Conservation (phyloP, 2,888 invertebrate species). For the Sepiola atlantica region DNA sequence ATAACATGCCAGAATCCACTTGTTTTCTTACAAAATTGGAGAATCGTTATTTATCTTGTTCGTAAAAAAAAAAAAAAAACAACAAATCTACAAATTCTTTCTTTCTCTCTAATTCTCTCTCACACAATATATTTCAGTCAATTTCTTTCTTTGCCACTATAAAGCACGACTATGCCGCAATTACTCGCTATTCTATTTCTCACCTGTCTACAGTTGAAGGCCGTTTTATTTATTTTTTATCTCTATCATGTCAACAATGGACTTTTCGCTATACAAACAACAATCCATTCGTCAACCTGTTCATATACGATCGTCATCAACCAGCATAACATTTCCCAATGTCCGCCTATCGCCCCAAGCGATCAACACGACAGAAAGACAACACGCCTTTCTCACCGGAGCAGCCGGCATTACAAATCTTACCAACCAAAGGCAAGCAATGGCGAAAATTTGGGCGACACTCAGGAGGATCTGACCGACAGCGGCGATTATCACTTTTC, state of each 20-base stretch:
- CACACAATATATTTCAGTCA: neutral
- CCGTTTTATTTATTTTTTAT: constrained; percentile 22
- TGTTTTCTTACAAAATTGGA: neutral
- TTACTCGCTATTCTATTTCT: neutral
- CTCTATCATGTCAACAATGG: neutral
- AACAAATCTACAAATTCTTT: neutral
- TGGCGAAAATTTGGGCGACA: neutral
- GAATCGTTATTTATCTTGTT: neutral
- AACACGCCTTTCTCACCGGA: neutral
- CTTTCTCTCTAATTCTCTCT: neutral
- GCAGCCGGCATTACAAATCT: neutral
- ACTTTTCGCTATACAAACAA: neutral
- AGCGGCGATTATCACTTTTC: neutral
- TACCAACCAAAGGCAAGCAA: neutral
- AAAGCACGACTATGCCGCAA: neutral
- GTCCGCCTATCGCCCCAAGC: neutral
- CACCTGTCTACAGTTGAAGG: neutral
- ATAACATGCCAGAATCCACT: neutral
- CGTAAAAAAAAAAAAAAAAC: neutral
- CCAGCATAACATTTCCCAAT: neutral
- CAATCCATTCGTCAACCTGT: neutral
- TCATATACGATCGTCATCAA: constrained; percentile 37
- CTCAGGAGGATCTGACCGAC: neutral
- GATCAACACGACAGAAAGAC: neutral
- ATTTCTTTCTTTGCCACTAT: neutral